Evolutionary conservation across 1,140 invertebrate species (phyloP).

Genomic region (Neuroterus valhalla): DNA sequence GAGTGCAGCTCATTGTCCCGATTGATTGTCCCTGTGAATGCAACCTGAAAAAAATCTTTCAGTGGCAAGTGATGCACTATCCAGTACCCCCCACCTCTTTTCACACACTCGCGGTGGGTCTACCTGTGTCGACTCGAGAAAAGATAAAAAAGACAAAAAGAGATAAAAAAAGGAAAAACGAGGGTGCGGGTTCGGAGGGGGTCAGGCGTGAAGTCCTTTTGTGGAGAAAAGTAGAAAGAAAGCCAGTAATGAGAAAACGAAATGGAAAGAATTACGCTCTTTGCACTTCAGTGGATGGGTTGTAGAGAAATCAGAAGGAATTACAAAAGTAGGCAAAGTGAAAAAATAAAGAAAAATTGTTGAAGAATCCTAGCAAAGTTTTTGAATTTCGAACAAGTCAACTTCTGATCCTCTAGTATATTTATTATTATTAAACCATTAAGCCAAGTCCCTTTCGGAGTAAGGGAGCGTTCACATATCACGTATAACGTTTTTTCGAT

Average conservation of each 20-base stretch:
- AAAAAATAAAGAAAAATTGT: neutral
- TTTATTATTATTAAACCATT: no score
- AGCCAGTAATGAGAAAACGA: neutral
- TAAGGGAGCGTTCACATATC: no score
- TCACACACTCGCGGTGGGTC: constrained; percentile 43
- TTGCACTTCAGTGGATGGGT: neutral
- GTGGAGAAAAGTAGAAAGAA: constrained; percentile 9
- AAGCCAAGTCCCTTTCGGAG: no score
- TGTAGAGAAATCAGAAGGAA: neutral
- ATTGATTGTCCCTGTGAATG: constrained; percentile 5
- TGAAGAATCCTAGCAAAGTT: no score
- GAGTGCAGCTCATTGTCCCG: constrained; percentile 6
- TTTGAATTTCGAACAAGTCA: no score
- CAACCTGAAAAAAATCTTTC: constrained; percentile 52
- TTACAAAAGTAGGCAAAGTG: neutral
- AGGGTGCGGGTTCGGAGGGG: neutral
- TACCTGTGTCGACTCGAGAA: constrained; percentile 39
- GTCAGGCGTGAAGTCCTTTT: constrained; percentile 18
- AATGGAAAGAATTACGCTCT: neutral
- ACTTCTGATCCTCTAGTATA: no score
- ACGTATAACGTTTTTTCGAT: no score
- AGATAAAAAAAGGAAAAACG: neutral
- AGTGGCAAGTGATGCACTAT: constrained; percentile 40
- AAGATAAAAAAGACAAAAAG: constrained; percentile 9
- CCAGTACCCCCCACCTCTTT: constrained; percentile 48